Conservation (phyloP, 2,888 invertebrate species). For the Trichogramma evanescens region DNA sequence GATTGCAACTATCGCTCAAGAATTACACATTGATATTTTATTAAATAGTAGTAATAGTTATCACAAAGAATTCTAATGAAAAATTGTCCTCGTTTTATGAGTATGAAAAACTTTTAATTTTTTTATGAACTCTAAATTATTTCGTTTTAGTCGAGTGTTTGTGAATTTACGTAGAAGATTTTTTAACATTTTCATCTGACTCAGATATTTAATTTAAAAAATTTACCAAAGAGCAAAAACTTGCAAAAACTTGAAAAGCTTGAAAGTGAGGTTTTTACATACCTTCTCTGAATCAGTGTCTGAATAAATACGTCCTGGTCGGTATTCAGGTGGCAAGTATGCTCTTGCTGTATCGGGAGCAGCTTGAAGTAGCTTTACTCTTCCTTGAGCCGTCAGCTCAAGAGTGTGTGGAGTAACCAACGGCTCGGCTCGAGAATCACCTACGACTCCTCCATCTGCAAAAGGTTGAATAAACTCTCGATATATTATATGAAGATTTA, state of each 20-base stretch:
- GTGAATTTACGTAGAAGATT: too few species aligned
- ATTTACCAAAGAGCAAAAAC: too few species aligned
- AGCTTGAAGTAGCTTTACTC: slow-evolving; percentile 47
- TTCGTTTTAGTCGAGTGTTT: too few species aligned
- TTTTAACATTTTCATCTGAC: too few species aligned
- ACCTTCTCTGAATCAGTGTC: slow-evolving; percentile 58
- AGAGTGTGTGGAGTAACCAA: slow-evolving; percentile 53
- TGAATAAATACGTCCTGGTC: slow-evolving; percentile 48
- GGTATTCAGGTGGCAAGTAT: slow-evolving; percentile 55
- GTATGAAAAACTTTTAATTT: neutral
- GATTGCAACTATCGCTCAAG: too few species aligned
- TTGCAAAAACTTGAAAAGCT: neutral
- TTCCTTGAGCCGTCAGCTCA: slow-evolving; percentile 52
- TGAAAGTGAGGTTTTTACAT: slow-evolving; percentile 19
- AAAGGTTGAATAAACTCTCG: slow-evolving; percentile 22
- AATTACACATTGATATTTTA: too few species aligned
- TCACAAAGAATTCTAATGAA: too few species aligned
- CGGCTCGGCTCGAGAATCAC: slow-evolving; percentile 48
- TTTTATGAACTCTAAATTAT: neutral
- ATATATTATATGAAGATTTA: too few species aligned
- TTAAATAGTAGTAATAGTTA: too few species aligned
- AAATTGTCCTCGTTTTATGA: neutral
- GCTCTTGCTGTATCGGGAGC: slow-evolving; percentile 45
- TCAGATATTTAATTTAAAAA: too few species aligned
- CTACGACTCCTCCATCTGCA: slow-evolving; percentile 45